Conservation (phyloP, 2,113 vertebrate species). For the Muscicapa adusta region DNA sequence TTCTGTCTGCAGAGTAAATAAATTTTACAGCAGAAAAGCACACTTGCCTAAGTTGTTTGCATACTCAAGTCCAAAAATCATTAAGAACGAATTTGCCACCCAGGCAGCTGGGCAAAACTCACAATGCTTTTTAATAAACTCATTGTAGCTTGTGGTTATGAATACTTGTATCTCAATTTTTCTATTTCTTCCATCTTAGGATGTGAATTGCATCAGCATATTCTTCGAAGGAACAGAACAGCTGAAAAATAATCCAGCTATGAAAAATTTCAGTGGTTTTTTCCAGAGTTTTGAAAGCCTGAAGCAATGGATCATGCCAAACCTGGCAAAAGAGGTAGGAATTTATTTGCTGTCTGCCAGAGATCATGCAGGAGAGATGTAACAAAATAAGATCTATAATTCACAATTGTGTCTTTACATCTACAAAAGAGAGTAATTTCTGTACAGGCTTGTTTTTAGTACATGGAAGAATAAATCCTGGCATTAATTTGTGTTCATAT, state of each 20-base stretch:
- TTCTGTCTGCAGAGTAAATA: not conserved
- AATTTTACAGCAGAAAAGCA: no score
- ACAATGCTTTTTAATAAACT: not conserved
- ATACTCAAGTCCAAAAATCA: not conserved
- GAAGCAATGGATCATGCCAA: not conserved
- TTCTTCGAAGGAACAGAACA: slow-evolving; percentile 50
- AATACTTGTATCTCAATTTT: not conserved
- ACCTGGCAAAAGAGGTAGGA: not conserved
- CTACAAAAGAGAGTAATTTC: not conserved
- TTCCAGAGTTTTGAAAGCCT: slow-evolving; percentile 35
- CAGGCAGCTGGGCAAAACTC: not conserved
- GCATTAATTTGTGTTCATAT: not conserved
- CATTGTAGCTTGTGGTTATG: not conserved
- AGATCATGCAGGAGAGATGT: not conserved
- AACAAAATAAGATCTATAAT: not conserved
- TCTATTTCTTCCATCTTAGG: slow-evolving; percentile 11
- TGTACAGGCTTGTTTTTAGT: not conserved
- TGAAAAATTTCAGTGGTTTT: slow-evolving; percentile 10
- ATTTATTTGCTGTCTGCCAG: not conserved
- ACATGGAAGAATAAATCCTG: not conserved
- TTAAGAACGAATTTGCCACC: not conserved
- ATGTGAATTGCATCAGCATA: slow-evolving; percentile 50
- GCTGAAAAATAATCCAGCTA: not conserved
- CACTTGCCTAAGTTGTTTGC: rapidly evolving
- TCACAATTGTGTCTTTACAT: rapidly evolving